phyloP scores from a whole-genome alignment of 1,140 invertebrate genomes.

The Leptinotarsa defecta region DNA sequence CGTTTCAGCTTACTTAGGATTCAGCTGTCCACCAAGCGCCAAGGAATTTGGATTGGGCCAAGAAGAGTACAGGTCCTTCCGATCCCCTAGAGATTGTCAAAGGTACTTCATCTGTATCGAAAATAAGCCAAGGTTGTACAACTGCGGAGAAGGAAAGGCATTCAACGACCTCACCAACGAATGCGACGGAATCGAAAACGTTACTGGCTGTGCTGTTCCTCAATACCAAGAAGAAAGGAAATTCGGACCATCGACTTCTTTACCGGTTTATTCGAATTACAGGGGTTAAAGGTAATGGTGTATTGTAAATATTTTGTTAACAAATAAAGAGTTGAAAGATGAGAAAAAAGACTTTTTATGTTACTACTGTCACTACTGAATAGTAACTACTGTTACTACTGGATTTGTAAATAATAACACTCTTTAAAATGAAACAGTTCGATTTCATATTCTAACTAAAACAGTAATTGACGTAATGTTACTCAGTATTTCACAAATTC shows the following conservation, averaged over 20 bases:
- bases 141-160: constrained; percentile 77
- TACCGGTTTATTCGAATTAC: neutral
- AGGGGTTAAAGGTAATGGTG: neutral
- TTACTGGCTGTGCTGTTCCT: constrained; percentile 68
- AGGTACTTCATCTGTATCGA: constrained; percentile 83
- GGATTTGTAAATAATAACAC: too few species aligned
- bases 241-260: neutral
- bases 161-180: constrained; percentile 76
- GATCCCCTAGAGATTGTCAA: constrained; percentile 71
- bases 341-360: too few species aligned
- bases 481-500: too few species aligned
- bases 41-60: constrained; percentile 58
- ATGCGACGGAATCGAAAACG: constrained; percentile 79
- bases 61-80: constrained; percentile 62
- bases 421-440: too few species aligned
- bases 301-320: neutral
- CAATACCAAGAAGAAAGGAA: constrained; percentile 6
- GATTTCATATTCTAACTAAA: too few species aligned
- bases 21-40: constrained; percentile 65
- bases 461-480: too few species aligned
- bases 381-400: too few species aligned
- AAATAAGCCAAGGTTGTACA: constrained; percentile 68
- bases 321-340: too few species aligned
- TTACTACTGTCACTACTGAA: too few species aligned
- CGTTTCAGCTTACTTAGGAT: constrained; percentile 67